Percentiles rank a stretch among this genome's conserved stretches.
These are phyloP conservation scores for Patella ulyssiponensis DNA, from an alignment of 2,888 invertebrate species.

Conservation along the genomic window DNA sequence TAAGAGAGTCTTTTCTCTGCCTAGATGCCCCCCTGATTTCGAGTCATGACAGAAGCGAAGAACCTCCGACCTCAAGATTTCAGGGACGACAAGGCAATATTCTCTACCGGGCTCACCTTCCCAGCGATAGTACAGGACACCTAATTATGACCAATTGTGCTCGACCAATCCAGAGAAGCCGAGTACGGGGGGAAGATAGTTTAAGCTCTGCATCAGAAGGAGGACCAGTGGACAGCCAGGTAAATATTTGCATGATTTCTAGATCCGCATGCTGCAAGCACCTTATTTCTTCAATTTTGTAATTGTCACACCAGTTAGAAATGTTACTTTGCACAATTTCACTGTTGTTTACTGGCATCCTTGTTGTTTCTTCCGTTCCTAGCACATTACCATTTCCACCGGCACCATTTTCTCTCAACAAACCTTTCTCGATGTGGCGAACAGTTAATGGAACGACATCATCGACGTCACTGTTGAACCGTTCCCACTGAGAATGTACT, in stretches of 20 bases:
- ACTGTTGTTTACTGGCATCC: too few species aligned
- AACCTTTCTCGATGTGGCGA: too few species aligned
- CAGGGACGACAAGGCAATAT: not conserved
- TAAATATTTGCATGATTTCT: not conserved
- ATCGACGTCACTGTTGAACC: too few species aligned
- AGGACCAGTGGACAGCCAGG: not conserved
- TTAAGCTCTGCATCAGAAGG: not conserved
- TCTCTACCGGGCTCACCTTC: not conserved
- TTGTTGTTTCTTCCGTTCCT: too few species aligned
- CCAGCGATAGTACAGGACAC: not conserved
- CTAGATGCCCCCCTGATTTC: not conserved
- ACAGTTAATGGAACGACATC: too few species aligned
- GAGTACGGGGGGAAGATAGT: not conserved
- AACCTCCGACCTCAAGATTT: not conserved
- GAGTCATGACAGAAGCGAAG: not conserved
- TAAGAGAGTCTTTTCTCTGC: not conserved
- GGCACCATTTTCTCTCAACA: too few species aligned
- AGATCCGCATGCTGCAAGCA: not conserved
- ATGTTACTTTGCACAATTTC: too few species aligned
- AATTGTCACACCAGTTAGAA: too few species aligned
- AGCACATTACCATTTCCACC: too few species aligned
- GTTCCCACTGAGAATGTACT: too few species aligned
- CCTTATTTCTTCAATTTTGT: too few species aligned
- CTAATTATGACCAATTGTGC: not conserved
- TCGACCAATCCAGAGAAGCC: not conserved